These are phyloP conservation scores for Merodon equestris DNA, from an alignment of 2,888 invertebrate genomes.

Conservation along the genomic window DNA sequence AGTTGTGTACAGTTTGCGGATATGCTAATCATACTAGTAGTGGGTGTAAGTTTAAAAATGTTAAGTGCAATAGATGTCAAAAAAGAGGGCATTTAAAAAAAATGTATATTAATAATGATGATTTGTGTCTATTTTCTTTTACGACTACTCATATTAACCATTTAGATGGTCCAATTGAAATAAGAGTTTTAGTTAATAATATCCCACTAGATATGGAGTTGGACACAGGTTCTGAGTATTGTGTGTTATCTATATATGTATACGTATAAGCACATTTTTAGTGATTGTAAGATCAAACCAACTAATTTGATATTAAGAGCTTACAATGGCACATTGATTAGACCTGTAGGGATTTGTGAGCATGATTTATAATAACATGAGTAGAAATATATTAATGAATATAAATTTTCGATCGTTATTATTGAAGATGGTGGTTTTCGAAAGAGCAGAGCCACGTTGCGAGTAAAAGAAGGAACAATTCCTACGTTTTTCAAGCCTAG, in stretches of 20 bases:
- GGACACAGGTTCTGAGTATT: constrained; percentile 56
- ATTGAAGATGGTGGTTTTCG: too few relatives aligned
- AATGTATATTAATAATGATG: constrained; percentile 40
- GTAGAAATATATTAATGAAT: too few relatives aligned
- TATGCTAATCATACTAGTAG: constrained; percentile 38
- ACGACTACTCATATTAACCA: constrained; percentile 1
- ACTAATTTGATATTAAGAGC: too few relatives aligned
- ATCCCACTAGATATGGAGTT: constrained; percentile 33
- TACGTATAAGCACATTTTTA: too few relatives aligned
- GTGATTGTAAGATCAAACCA: too few relatives aligned
- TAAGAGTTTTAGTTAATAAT: constrained; percentile 27
- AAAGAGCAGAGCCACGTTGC: too few relatives aligned
- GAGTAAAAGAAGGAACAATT: too few relatives aligned
- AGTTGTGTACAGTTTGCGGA: constrained; percentile 41
- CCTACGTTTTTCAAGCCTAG: too few relatives aligned
- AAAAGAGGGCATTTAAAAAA: constrained; percentile 58
- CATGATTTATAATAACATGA: too few relatives aligned
- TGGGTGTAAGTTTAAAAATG: constrained; percentile 56
- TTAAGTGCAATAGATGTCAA: constrained; percentile 56
- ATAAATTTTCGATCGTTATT: too few relatives aligned
- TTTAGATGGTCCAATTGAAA: constrained; percentile 16
- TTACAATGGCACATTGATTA: too few relatives aligned
- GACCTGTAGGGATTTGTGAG: too few relatives aligned
- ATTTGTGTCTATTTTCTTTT: constrained; percentile 36
- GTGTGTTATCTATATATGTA: constrained; percentile 26